Evolutionary conservation across 2,797 vertebrate genomes (phyloP).

Genomic region (Xenentodon cancila): DNA sequence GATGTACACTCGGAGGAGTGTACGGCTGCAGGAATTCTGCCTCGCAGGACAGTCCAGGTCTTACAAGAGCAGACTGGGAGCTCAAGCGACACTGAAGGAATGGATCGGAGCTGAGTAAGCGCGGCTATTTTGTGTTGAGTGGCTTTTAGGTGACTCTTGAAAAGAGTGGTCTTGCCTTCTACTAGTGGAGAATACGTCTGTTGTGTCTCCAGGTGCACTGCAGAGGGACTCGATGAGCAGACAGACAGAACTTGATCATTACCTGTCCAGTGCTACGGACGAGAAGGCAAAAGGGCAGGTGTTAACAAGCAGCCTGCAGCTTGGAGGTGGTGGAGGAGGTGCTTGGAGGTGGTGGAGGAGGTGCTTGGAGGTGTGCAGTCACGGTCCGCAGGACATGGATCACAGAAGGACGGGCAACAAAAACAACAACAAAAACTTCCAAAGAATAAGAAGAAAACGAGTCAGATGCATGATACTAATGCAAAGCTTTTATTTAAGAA

Average conservation of each 20-base stretch:
- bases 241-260: constrained; percentile 53
- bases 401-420: not conserved
- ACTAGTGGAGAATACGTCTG: constrained; percentile 33
- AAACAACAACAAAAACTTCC: not conserved
- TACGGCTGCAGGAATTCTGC: constrained; percentile 52
- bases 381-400: not conserved
- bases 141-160: constrained; percentile 58
- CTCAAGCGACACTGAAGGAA: constrained; percentile 23
- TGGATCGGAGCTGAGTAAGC: constrained; percentile 40
- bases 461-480: constrained; percentile 30
- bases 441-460: constrained; percentile 30
- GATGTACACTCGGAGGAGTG: constrained; percentile 38
- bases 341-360: not conserved
- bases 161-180: constrained; percentile 32
- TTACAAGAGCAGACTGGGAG: constrained; percentile 40
- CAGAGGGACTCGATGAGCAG: constrained; percentile 25
- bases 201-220: constrained; percentile 46
- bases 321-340: not conserved
- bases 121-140: constrained; percentile 27
- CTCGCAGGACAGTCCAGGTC: constrained; percentile 57
- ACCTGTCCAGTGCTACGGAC: constrained; percentile 35
- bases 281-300: constrained; percentile 37
- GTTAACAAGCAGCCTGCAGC: constrained; percentile 23
- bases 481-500: constrained; percentile 78
- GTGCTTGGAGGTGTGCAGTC: not conserved